phyloP scores from a whole-genome alignment of 2,113 vertebrate genomes.

The Micromys minutus region DNA sequence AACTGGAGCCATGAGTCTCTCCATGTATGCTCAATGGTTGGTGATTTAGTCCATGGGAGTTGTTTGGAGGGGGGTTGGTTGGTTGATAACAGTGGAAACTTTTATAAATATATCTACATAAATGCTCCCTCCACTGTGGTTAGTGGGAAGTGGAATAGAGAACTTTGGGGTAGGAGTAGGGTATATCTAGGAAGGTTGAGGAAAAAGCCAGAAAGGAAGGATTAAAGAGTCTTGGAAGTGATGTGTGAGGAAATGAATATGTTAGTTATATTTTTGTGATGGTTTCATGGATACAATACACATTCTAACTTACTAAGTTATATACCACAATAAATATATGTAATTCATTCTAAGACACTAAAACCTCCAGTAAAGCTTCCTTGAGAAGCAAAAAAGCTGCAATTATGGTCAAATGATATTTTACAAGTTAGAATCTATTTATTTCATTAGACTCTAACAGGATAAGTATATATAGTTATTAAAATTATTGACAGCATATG shows the following conservation, averaged over 20 bases:
- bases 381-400: not conserved
- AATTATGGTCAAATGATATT: conserved; percentile 2
- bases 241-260: not conserved
- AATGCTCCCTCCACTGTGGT: not conserved
- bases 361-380: not conserved
- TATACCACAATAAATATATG: not conserved
- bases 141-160: not conserved
- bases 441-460: not conserved
- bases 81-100: no score
- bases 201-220: not conserved
- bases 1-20: no score
- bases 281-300: not conserved
- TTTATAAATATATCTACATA: not conserved
- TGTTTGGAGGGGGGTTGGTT: no score
- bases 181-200: not conserved
- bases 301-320: not conserved
- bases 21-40: no score
- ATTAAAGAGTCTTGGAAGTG: not conserved
- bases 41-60: no score
- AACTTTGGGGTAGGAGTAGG: not conserved
- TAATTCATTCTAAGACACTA: not conserved
- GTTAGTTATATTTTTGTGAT: not conserved
- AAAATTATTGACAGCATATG: not conserved
- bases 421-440: not conserved
- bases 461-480: not conserved